Evolutionary conservation across 2,113 vertebrate genomes (phyloP), one percentile per base, ranked within the genome.

Genomic region (Sialia sialis): DNA sequence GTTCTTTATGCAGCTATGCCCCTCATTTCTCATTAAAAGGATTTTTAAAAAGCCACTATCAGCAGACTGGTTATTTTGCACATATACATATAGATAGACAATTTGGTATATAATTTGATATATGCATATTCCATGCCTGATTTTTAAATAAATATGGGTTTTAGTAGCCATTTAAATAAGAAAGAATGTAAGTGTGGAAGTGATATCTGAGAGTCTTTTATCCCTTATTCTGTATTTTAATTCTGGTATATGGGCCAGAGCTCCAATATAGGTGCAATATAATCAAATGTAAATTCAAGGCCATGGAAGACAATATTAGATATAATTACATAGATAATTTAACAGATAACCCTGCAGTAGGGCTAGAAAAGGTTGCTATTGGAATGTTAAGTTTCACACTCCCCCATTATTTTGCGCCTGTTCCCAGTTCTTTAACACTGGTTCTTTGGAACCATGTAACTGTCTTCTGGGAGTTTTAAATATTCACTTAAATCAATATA

Each of bases 401-500:
- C 20, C 26, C 23, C 32, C 1, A 0, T 89, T 82, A 83, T 75
- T 91, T 39, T 49, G 21, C 89, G 32, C 51, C 85, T 87, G 46
- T 80, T 87, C 84, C 26, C n/a, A 59, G 32, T 66, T 85, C 60
- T 86, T 95, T 52, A 72, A 59, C 25, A 66, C 16, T 77, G 84
- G 4, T 62, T 85, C 64, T 92, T 81, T 82, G 48, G 34, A 94
- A 78, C 67, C 30, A 72, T 13, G 14, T 60, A 92, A 23, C 46
- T 75, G 18, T 75, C 80, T 86, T 77, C n/a, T 55, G 62, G 21
- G 75, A 63, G 17, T 87, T 94, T 93, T 81, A 90, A 95, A 89
- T 87, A 84, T 66, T 90, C 66, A 39, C 56, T 89, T 92, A 89
- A 92, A 91, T 95, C 92, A 91, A 87, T 83, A 94, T 14, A 48